Evolutionary conservation across 2,888 invertebrate species (phyloP), one percentile per base, ranked within the genome.

Genomic region (Meliscaeva auricollis): DNA sequence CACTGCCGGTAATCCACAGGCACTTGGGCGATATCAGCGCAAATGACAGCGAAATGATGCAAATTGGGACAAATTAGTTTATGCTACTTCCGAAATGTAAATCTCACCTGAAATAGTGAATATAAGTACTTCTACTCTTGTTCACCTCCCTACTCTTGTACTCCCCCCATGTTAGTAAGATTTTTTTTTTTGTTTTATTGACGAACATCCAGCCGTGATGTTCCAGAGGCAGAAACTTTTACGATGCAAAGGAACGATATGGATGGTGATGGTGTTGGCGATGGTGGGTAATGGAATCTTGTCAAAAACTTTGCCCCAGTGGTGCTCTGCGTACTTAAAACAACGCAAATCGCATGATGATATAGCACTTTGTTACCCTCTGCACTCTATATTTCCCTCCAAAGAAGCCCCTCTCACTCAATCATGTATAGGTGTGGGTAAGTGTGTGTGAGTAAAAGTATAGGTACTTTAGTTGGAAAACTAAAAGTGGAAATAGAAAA

Each of bases 41-140:
- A 87, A 87, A 83, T 87, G 87, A 87, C 87, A 87, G 83, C 87
- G 83, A 87, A 87, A 87, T 87, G 87, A 87, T 87, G 87, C 87
- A 87, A 87, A 87, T 87, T 87, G 87, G 87, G 77, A 87, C 87
- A 87, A 87, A 87, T 87, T 87, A 87, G 87, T 87, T 87, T 87
- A 87, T 83, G 87, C 84, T 81, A 85, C 85, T 81, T 87, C 87
- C 83, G 83, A 81, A 87, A 87, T 81, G 87, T 83, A 83, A 82
- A 83, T 82, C 78, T 82, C 60, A 83, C 78, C 83, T 72, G 66
- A 78, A 64, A 73, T 62, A 79, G 75, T 72, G 54, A 70, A 38
- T 56, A 68, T 50, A 48, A 11, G 9, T 15, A 35, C 17, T 9
- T 32, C 0, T n/a, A n/a, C n/a, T n/a, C n/a, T n/a, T n/a, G n/a